phyloP scores from a whole-genome alignment of 2,113 vertebrate species.

The Naja naja region DNA sequence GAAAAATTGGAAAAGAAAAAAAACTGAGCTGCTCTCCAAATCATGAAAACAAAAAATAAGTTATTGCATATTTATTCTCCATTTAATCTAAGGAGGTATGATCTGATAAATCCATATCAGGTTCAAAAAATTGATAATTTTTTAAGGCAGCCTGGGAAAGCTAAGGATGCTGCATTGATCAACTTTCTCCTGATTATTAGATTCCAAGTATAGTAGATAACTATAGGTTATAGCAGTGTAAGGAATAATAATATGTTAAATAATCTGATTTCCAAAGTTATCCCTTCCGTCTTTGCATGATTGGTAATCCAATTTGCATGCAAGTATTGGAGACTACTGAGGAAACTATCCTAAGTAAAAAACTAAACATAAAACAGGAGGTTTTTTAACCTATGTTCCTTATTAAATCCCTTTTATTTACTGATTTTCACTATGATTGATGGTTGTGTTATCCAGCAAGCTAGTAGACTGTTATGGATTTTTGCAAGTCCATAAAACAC shows the following conservation, averaged over 20 bases:
- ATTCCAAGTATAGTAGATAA: neutral
- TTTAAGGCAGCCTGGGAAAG: neutral
- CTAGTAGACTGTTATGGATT: neutral
- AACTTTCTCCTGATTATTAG: neutral
- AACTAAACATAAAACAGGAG: neutral
- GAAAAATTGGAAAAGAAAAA: neutral
- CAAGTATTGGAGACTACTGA: neutral
- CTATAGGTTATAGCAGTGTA: neutral
- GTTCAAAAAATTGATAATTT: neutral
- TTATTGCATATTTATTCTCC: neutral
- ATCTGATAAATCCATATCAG: neutral
- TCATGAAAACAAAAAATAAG: neutral
- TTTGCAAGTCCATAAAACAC: neutral
- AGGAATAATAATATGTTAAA: too few relatives aligned
- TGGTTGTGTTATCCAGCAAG: neutral
- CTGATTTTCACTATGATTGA: neutral
- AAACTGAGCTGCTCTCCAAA: neutral
- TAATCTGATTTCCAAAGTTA: too few relatives aligned
- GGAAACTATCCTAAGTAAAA: neutral
- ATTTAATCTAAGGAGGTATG: neutral
- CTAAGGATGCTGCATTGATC: neutral
- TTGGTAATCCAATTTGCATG: neutral
- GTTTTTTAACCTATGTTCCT: neutral
- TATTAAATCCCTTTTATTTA: neutral
- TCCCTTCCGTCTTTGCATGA: neutral